Evolutionary conservation across 2,888 invertebrate species (phyloP).

Genomic region (Callinectes sapidus): DNA sequence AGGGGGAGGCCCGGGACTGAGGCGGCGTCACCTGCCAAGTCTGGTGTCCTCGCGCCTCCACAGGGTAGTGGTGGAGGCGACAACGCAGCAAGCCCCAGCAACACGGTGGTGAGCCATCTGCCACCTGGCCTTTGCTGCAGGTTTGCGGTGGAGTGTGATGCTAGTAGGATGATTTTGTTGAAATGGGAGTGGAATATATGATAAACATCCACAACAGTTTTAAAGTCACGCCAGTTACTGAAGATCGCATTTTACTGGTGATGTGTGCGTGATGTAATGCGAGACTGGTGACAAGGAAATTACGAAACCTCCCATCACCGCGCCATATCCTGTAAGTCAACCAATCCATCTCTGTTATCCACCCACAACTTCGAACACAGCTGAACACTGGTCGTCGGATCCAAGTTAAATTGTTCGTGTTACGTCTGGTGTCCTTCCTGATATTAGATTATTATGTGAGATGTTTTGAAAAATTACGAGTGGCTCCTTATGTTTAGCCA

Average conservation of each 20-base stretch:
- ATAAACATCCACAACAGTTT: not conserved
- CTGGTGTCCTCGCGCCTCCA: slow-evolving; percentile 15
- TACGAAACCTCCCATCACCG: no score
- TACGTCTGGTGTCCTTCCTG: not conserved
- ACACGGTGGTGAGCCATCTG: not conserved
- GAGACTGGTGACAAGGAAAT: not conserved
- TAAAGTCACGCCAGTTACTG: not conserved
- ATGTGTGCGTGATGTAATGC: not conserved
- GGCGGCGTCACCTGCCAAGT: slow-evolving; percentile 19
- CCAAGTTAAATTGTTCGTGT: not conserved
- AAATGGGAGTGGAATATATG: not conserved
- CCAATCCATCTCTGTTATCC: not conserved
- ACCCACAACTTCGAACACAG: not conserved
- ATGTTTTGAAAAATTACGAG: not conserved
- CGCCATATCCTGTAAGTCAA: not conserved
- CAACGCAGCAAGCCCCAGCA: not conserved
- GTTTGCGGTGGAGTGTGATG: not conserved
- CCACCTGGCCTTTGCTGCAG: not conserved
- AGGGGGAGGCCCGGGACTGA: not conserved
- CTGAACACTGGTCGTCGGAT: not conserved
- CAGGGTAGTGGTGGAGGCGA: not conserved
- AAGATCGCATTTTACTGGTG: not conserved
- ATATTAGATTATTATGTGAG: not conserved
- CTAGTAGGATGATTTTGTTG: not conserved
- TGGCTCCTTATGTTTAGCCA: not conserved